Conservation (phyloP, 2,888 invertebrate genomes). For the Ectropis crepuscularia region DNA sequence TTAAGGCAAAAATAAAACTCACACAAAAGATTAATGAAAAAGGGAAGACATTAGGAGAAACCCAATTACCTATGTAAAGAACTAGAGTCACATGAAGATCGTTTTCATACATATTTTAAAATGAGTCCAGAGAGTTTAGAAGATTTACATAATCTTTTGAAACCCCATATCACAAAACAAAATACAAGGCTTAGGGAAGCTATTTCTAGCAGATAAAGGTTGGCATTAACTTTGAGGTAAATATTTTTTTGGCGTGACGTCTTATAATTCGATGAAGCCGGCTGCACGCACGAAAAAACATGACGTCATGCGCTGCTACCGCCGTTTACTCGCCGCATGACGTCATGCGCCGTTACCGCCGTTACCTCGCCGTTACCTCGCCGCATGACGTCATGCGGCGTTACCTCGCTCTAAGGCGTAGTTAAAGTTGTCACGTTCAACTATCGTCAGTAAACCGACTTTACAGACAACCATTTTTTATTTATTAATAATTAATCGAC, state of each 20-base stretch:
- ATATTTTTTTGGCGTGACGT: no score
- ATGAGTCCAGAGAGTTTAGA: slow-evolving; percentile 36
- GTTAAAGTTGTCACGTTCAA: no score
- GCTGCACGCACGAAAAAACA: no score
- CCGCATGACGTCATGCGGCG: no score
- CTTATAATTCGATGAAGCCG: no score
- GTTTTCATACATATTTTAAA: slow-evolving; percentile 41
- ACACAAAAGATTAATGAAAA: slow-evolving; percentile 15
- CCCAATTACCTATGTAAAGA: slow-evolving; percentile 36
- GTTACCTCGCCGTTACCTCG: no score
- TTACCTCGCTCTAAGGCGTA: no score
- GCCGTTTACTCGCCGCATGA: no score
- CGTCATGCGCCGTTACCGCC: no score
- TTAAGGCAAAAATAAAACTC: slow-evolving; percentile 19
- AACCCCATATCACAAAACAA: slow-evolving; percentile 34
- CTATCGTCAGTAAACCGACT: no score
- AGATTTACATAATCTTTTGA: slow-evolving; percentile 34
- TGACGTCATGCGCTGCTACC: no score
- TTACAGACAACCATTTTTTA: no score
- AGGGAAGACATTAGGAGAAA: slow-evolving; percentile 34
- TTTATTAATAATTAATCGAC: slow-evolving; percentile 31
- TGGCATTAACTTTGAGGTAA: slow-evolving; percentile 39
- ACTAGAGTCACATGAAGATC: slow-evolving; percentile 38
- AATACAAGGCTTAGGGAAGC: slow-evolving; percentile 38
- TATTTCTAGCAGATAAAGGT: slow-evolving; percentile 42